Conservation (phyloP, 2,797 vertebrate species). For the Anableps anableps region DNA sequence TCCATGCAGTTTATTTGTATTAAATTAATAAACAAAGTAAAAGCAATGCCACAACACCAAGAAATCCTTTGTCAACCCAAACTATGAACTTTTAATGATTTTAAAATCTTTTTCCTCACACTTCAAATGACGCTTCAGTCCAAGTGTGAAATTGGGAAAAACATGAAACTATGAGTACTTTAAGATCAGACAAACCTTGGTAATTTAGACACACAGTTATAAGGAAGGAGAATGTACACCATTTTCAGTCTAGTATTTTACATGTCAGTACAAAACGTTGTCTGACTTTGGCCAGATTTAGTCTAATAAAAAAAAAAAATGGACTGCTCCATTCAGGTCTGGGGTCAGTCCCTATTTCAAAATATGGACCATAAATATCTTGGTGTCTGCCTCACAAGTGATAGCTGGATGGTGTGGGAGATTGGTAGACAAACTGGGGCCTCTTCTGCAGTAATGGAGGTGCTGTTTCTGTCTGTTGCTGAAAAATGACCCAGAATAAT, state of each 20-base stretch:
- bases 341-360: not conserved
- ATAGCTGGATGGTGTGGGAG: not conserved
- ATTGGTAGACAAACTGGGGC: not conserved
- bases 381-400: not conserved
- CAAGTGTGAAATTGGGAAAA: too few species aligned
- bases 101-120: not conserved
- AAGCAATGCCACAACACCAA: not conserved
- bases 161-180: not conserved
- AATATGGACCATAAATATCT: not conserved
- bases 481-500: not conserved
- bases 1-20: not conserved
- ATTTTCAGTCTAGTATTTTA: not conserved
- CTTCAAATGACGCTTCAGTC: too few species aligned
- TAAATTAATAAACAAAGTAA: not conserved
- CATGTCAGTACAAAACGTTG: not conserved
- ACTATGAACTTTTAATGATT: not conserved
- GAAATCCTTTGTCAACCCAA: not conserved
- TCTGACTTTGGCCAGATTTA: not conserved
- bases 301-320: not conserved
- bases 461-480: not conserved
- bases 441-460: not conserved
- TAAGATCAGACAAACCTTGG: not conserved
- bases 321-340: not conserved
- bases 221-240: not conserved
- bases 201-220: too few species aligned